These are phyloP conservation scores for Catalaphyllia jardinei DNA, from an alignment of 64 coral and sea anemone species.

Conservation along the genomic window DNA sequence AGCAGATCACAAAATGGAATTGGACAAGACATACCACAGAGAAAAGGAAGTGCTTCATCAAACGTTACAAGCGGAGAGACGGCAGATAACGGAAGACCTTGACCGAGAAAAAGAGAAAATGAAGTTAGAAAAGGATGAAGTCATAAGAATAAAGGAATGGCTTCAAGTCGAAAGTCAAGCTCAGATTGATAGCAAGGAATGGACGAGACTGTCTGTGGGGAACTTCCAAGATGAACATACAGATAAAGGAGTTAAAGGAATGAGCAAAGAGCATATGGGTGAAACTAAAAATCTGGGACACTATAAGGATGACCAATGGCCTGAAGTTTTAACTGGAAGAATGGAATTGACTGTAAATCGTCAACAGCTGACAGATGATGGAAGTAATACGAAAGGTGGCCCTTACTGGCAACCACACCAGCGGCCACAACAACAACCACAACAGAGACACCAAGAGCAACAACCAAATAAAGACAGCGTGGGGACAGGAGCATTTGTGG, in stretches of 20 bases:
- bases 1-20: slow-evolving; percentile 72
- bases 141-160: not conserved
- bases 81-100: slow-evolving; percentile 67
- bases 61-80: slow-evolving; percentile 61
- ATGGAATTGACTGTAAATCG: not conserved
- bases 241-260: not conserved
- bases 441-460: not conserved
- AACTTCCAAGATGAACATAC: not conserved
- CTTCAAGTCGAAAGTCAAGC: not conserved
- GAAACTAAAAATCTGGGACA: not conserved
- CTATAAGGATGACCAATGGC: not conserved
- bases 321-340: not conserved
- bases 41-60: slow-evolving; percentile 72
- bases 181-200: not conserved
- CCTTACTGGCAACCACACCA: not conserved
- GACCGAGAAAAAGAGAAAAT: slow-evolving; percentile 67
- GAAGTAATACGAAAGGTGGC: not conserved
- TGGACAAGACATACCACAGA: slow-evolving; percentile 69
- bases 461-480: not conserved
- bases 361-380: not conserved
- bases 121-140: slow-evolving; percentile 15
- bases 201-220: not conserved
- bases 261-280: not conserved
- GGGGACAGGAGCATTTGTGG: not conserved
- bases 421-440: not conserved